Base-by-base conservation (phyloP, 2,888 invertebrate species). In the Atrina japonica region DNA sequence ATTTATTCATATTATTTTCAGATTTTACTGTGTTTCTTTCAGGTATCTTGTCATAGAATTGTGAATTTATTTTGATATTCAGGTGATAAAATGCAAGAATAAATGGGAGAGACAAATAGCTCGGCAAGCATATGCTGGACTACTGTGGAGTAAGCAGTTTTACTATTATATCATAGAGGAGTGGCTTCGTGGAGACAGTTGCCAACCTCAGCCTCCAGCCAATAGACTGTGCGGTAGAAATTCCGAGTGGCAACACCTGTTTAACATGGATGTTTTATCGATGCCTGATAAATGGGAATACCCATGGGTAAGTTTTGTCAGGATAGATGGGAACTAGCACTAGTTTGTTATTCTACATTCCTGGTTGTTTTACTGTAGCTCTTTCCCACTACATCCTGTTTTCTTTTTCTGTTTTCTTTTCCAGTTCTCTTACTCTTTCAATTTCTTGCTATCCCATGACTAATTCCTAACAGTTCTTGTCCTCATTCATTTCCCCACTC, bases 201-300 rank as follows among this genome's bases (percentile, higher is more conserved):
- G 69, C 2, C 79, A 79, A 21, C 82, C 83, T 2, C 69, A 72
- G 3, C 83, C 85, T 11, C 81, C 81, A 16, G 16, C 30, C 0
- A 52, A 74, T 21, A 63, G 78, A 30, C 65, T 67, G n/a, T 52
- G 64, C 6, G 83, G 83, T 1, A 79, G 86, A 11, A 87, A 90
- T 74, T 45, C 58, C 45, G 86, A 88, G 16, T 91, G 91, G 90
- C 43, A 29, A 11, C 90, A 90, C 67, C 78, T 91, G 43, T 86
- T 82, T 70, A 90, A 90, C 78, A 73, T 85, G 18, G 90, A 90
- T 68, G 77, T 91, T 50, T 84, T 91, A 45, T 89, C 89, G n/a
- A 87, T 91, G 87, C 91, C 91, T 1, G 91, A 90, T 77, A 90
- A 90, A 71, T 91, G 91, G 91, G 91, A 91, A 75, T 91, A 90